Evolutionary conservation across 2,797 vertebrate genomes (phyloP).

Genomic region (Pseudochromis fuscus): DNA sequence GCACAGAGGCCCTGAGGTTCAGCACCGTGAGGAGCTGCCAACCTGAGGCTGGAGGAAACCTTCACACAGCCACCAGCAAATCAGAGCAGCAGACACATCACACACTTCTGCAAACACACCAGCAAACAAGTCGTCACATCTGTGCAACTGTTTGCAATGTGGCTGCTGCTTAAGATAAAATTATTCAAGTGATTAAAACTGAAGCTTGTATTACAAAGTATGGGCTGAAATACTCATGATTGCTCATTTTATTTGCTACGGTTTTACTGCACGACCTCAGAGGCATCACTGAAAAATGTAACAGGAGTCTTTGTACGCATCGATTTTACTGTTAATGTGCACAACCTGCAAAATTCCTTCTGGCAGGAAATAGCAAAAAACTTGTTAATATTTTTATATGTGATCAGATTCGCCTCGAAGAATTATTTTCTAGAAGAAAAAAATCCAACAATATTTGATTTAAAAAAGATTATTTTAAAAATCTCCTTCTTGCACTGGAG

Average conservation of each 20-base stretch:
- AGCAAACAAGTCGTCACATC: slow-evolving; percentile 15
- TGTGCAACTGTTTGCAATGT: slow-evolving; percentile 18
- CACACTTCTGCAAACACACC: slow-evolving; percentile 47
- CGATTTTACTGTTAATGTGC: background rate
- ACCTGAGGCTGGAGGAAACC: slow-evolving; percentile 46
- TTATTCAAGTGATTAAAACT: slow-evolving; percentile 27
- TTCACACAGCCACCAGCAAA: slow-evolving; percentile 57
- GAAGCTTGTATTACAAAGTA: background rate
- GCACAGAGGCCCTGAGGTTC: slow-evolving; percentile 59
- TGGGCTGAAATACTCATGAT: slow-evolving; percentile 15
- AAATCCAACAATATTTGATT: background rate
- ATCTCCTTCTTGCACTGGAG: background rate
- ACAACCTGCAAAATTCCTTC: slow-evolving; percentile 3
- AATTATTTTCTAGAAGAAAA: no score
- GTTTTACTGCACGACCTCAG: background rate
- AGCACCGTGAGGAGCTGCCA: slow-evolving; percentile 64
- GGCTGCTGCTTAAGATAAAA: slow-evolving; percentile 33
- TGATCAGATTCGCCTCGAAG: no score
- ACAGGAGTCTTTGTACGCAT: background rate
- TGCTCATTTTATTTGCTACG: slow-evolving; percentile 5
- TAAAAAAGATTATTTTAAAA: slow-evolving; percentile 1
- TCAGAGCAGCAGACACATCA: slow-evolving; percentile 45
- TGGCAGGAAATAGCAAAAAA: background rate
- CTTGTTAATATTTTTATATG: background rate
- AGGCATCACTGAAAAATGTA: background rate